Conservation (phyloP, 2,113 vertebrate genomes). For the Mirounga angustirostris region DNA sequence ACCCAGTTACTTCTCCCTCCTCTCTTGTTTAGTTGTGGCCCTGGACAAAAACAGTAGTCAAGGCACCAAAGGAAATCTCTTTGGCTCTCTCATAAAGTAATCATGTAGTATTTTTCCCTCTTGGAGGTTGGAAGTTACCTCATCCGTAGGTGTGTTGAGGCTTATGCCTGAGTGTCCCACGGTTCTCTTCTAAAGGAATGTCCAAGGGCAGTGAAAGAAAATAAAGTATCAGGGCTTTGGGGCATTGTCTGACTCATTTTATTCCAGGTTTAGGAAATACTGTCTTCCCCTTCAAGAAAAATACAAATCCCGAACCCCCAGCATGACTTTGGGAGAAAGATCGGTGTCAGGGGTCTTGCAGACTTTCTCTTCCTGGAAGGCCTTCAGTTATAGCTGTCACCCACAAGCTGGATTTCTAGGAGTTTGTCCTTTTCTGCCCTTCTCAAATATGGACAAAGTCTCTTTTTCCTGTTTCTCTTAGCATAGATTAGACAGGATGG, state of each 20-base stretch:
- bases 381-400: not conserved
- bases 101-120: not conserved
- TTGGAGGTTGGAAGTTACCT: not conserved
- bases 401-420: not conserved
- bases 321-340: constrained; percentile 15
- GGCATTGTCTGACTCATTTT: not conserved
- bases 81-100: not conserved
- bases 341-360: not conserved
- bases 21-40: not conserved
- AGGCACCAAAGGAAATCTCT: not conserved
- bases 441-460: not conserved
- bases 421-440: not conserved
- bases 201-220: not conserved
- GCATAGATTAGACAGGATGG: not conserved
- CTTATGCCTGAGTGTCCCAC: not conserved
- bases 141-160: not conserved
- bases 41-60: not conserved
- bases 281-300: not conserved
- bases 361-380: not conserved
- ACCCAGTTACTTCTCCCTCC: not conserved
- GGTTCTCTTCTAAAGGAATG: constrained; percentile 11
- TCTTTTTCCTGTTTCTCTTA: not conserved
- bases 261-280: not conserved
- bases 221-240: not conserved
- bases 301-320: not conserved